Percentiles rank a stretch among this genome's conserved stretches.
Conservation (phyloP, 2,797 vertebrate genomes). For the Avahi laniger region DNA sequence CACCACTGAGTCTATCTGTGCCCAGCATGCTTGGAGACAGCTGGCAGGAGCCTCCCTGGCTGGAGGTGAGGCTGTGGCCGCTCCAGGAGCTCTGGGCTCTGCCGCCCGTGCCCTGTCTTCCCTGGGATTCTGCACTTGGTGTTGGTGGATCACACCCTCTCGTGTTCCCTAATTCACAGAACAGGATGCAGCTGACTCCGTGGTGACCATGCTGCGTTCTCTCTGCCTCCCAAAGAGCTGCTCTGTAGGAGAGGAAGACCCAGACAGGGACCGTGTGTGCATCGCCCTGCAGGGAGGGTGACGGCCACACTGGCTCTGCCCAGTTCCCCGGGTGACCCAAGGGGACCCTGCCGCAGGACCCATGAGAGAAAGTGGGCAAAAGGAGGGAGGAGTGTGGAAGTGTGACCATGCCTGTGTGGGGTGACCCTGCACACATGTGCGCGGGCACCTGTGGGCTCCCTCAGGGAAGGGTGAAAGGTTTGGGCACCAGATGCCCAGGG, state of each 20-base stretch:
- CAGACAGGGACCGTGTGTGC: neutral
- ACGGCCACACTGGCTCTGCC: neutral
- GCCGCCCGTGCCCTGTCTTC: neutral
- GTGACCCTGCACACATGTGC: neutral
- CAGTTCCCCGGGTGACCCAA: neutral
- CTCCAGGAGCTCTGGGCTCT: neutral
- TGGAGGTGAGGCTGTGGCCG: neutral
- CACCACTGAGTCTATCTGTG: accelerated
- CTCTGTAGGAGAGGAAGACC: neutral
- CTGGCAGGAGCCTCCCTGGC: neutral
- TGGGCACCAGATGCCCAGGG: too few species aligned
- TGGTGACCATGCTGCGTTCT: neutral
- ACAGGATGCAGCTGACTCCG: neutral
- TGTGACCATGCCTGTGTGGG: neutral
- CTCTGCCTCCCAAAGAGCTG: neutral
- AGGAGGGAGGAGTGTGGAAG: accelerated
- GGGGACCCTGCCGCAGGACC: neutral
- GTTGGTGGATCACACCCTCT: neutral
- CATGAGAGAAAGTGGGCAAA: accelerated
- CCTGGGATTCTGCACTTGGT: neutral
- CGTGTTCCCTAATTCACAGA: neutral
- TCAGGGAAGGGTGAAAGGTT: accelerated
- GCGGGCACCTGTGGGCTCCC: accelerated
- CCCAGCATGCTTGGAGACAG: neutral
- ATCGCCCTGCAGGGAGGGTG: accelerated